Evolutionary conservation across 2,888 invertebrate genomes (phyloP).

Genomic region (Lochmaea capreae): DNA sequence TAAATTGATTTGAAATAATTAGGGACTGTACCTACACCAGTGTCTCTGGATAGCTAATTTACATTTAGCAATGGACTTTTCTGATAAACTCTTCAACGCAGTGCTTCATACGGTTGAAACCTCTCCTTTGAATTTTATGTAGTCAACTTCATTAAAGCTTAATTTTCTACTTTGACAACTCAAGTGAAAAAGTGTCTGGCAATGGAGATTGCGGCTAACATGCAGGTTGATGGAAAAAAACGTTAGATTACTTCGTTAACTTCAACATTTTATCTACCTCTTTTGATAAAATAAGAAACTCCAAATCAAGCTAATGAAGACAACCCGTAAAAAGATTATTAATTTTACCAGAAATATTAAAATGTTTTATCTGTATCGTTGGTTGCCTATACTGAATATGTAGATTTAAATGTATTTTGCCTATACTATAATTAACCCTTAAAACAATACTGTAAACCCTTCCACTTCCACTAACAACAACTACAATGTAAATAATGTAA

Average conservation of each 20-base stretch:
- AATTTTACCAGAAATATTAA: no score
- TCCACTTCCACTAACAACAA: no score
- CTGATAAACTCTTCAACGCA: slow-evolving; percentile 25
- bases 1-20: background rate
- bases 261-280: background rate
- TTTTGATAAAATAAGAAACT: background rate
- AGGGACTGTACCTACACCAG: background rate
- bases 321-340: background rate
- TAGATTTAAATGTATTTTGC: no score
- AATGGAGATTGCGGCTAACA: slow-evolving; percentile 11
- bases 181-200: slow-evolving; percentile 17
- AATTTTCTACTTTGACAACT: slow-evolving; percentile 26
- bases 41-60: slow-evolving; percentile 16
- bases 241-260: slow-evolving; percentile 2
- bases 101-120: slow-evolving; percentile 21
- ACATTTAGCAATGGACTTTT: slow-evolving; percentile 26
- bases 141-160: slow-evolving; percentile 17
- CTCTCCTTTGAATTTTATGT: slow-evolving; percentile 17
- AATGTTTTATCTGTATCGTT: no score
- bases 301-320: background rate
- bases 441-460: no score
- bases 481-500: no score
- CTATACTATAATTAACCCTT: no score
- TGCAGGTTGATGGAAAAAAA: slow-evolving; percentile 1
- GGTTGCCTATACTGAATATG: no score